phyloP scores from a whole-genome alignment of 2,797 vertebrate species.

The Scolopax bukidnonensis region DNA sequence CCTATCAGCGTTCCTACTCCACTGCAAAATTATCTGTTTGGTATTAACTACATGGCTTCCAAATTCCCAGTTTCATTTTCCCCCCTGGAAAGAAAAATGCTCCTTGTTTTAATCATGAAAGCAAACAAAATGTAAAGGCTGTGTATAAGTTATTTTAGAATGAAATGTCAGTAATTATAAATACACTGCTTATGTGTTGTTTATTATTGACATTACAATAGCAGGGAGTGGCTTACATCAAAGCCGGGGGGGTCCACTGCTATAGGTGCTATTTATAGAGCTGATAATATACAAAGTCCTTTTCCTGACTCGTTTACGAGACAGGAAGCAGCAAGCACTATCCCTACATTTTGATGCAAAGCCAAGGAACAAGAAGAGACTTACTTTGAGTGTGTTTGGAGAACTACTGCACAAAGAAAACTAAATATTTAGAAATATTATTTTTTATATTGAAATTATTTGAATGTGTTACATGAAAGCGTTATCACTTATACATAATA shows the following conservation, averaged over 20 bases:
- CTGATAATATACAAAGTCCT: not conserved
- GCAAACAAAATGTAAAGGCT: not conserved
- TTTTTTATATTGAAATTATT: not conserved
- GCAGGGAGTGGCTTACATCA: not conserved
- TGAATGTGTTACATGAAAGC: not conserved
- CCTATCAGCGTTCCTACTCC: not conserved
- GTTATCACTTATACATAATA: not conserved
- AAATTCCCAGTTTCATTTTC: not conserved
- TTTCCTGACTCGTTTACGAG: not conserved
- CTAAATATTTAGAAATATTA: not conserved
- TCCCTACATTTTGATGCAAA: not conserved
- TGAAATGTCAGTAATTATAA: not conserved
- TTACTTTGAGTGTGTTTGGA: not conserved
- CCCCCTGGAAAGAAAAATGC: not conserved
- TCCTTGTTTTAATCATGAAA: not conserved
- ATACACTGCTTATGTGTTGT: not conserved
- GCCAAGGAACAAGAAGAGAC: not conserved
- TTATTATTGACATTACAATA: not conserved
- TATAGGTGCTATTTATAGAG: constrained; percentile 15
- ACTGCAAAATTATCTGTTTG: not conserved
- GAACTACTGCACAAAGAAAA: not conserved
- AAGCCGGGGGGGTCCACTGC: not conserved
- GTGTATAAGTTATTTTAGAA: not conserved
- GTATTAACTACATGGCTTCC: not conserved
- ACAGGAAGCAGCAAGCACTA: constrained; percentile 22